Evolutionary conservation across 1,140 invertebrate species (phyloP).

Genomic region (Copidosoma floridanum): DNA sequence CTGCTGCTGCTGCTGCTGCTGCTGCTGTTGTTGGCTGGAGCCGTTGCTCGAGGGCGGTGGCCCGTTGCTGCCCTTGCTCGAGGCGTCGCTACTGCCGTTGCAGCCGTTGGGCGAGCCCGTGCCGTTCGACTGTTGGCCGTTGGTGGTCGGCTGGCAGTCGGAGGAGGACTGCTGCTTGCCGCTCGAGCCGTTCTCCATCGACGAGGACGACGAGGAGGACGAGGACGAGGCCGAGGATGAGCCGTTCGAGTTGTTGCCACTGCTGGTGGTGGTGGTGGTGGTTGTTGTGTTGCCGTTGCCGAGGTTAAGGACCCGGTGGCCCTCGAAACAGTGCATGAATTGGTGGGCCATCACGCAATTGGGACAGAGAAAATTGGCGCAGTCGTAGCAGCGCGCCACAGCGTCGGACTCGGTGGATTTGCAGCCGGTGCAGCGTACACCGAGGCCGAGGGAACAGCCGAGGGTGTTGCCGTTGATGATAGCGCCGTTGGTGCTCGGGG

Average conservation of each 20-base stretch:
- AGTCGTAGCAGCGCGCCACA: conserved; percentile 90
- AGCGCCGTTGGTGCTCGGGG: background rate
- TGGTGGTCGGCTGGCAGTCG: too few relatives aligned
- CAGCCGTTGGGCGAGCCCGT: background rate
- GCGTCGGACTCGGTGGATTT: conserved; percentile 83
- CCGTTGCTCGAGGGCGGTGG: too few relatives aligned
- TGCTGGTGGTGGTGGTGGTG: conserved; percentile 63
- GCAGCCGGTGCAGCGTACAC: conserved; percentile 80
- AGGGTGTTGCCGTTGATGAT: background rate
- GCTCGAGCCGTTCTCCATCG: too few relatives aligned
- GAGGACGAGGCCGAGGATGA: conserved; percentile 32
- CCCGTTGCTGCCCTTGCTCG: conserved; percentile 29
- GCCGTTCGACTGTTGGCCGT: conserved; percentile 19
- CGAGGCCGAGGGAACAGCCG: conserved; percentile 37
- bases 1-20: conserved; percentile 37
- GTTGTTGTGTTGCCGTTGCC: too few relatives aligned
- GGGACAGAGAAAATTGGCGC: conserved; percentile 90
- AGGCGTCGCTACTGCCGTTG: conserved; percentile 31
- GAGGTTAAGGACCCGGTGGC: conserved; percentile 83
- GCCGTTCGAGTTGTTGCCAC: conserved; percentile 48
- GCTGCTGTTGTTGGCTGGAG: background rate
- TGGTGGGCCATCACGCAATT: conserved; percentile 98
- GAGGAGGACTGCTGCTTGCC: too few relatives aligned
- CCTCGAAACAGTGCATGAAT: conserved; percentile 98
- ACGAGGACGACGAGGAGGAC: too few relatives aligned